These are phyloP conservation scores for Podilymbus podiceps DNA, from an alignment of 2,113 vertebrate genomes.

Conservation along the genomic window DNA sequence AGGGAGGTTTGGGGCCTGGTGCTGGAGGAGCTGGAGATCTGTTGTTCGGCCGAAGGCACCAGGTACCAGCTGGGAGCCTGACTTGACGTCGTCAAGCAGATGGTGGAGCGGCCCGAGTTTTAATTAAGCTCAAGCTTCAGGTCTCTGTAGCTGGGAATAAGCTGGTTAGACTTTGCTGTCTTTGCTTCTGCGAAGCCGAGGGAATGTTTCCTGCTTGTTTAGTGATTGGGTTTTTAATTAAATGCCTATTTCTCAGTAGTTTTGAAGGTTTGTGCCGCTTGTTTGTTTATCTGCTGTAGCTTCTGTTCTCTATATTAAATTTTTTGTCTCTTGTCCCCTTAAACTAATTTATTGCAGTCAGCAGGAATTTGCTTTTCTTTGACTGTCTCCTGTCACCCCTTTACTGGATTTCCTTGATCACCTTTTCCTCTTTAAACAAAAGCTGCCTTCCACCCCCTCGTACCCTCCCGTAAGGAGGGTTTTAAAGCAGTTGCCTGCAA, in stretches of 20 bases:
- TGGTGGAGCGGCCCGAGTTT: background rate
- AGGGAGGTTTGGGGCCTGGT: rapidly evolving
- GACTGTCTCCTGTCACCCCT: background rate
- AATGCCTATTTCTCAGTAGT: background rate
- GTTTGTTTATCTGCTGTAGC: background rate
- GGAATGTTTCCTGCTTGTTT: background rate
- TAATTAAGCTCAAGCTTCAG: background rate
- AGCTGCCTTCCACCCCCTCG: background rate
- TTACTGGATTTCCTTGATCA: background rate
- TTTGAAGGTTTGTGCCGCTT: background rate
- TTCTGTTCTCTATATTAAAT: background rate
- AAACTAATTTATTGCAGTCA: background rate
- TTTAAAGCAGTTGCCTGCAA: background rate
- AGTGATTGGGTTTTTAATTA: background rate
- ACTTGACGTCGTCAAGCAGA: background rate
- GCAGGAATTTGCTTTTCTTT: background rate
- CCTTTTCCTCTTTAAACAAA: background rate
- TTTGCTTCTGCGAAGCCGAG: background rate
- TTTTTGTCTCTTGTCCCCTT: background rate
- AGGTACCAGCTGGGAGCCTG: background rate
- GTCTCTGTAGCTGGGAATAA: background rate
- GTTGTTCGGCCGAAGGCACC: background rate
- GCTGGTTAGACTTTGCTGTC: background rate
- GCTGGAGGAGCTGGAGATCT: background rate
- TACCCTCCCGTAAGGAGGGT: rapidly evolving